A percentile compares a stretch with the other conserved stretches of the same genome.
phyloP scores from a whole-genome alignment of 1,140 invertebrate species.

The Pogonus chalceus region DNA sequence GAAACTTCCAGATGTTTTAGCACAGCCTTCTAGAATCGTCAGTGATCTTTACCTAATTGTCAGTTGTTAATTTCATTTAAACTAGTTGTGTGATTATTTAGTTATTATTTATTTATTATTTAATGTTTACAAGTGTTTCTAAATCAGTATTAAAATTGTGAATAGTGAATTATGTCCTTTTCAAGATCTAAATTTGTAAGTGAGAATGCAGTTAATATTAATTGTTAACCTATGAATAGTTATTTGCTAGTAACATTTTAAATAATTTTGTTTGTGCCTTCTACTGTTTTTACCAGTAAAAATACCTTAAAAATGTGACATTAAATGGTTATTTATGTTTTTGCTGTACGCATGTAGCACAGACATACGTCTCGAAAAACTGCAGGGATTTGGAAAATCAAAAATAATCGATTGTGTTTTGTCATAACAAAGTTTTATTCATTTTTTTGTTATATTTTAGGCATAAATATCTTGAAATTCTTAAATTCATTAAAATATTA shows the following conservation, averaged over 20 bases:
- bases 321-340: slow-evolving; percentile 6
- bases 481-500: too few species aligned
- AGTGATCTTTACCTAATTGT: neutral
- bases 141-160: neutral
- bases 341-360: neutral
- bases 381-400: neutral
- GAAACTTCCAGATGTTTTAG: neutral
- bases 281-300: neutral
- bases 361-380: neutral
- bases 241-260: neutral
- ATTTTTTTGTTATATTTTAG: too few species aligned
- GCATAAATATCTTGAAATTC: too few species aligned
- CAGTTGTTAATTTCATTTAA: neutral
- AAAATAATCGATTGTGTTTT: neutral
- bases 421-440: too few species aligned
- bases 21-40: neutral
- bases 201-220: neutral
- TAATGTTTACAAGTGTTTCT: neutral
- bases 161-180: neutral
- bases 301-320: neutral
- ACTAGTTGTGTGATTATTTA: neutral
- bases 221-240: neutral
- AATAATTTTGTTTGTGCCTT: neutral
- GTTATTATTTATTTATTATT: neutral
- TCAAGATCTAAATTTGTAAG: slow-evolving; percentile 3